A percentile compares a stretch with the other conserved stretches of the same genome.
These are phyloP conservation scores for Platalea minor DNA, from an alignment of 2,797 vertebrate species.

Conservation along the genomic window DNA sequence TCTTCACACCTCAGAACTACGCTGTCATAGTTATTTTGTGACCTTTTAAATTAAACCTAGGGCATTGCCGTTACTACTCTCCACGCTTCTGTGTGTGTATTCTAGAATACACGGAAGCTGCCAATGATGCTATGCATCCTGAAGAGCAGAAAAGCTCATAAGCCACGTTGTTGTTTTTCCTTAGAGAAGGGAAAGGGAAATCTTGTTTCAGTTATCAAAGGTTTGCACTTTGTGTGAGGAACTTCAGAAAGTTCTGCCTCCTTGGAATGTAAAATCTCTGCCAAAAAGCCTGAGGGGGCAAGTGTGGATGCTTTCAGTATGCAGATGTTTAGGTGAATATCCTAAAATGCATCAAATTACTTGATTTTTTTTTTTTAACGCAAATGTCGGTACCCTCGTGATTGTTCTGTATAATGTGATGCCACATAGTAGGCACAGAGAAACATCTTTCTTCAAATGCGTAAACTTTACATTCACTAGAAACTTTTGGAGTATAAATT, in stretches of 20 bases:
- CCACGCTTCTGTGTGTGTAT: accelerated
- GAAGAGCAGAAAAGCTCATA: neutral
- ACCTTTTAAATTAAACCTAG: neutral
- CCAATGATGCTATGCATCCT: neutral
- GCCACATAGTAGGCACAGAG: no score
- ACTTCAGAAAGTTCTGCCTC: neutral
- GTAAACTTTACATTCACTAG: neutral
- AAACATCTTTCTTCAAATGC: neutral
- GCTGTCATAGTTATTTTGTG: neutral
- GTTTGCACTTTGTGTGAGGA: neutral
- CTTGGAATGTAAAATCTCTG: neutral
- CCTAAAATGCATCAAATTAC: neutral
- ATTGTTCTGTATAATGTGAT: neutral
- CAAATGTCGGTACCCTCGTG: neutral
- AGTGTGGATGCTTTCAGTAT: neutral
- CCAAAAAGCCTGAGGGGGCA: neutral
- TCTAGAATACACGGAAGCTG: neutral
- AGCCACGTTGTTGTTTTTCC: neutral
- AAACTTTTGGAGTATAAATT: neutral
- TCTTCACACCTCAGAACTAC: neutral
- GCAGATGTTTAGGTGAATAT: neutral
- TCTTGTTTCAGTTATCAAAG: neutral
- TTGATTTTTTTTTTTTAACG: neutral
- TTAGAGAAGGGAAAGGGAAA: neutral
- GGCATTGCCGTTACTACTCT: neutral